A percentile compares a stretch with the other conserved stretches of the same genome.
These are phyloP conservation scores for Actinia tenebrosa DNA, from an alignment of 64 coral and sea anemone genomes.

Conservation along the genomic window DNA sequence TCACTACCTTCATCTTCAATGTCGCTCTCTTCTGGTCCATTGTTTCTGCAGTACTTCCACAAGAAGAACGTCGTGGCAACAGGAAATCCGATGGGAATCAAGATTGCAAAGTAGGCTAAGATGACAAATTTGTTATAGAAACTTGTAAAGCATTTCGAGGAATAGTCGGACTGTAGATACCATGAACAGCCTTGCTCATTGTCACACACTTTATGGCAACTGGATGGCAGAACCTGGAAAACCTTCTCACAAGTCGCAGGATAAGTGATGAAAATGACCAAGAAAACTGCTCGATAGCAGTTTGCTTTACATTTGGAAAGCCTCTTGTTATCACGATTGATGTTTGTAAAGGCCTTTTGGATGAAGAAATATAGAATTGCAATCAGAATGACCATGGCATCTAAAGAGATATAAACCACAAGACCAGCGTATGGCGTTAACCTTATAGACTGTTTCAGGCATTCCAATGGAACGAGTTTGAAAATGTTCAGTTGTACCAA, in stretches of 20 bases:
- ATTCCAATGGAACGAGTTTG: background rate
- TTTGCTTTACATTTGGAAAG: background rate
- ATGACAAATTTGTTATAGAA: conserved; percentile 2
- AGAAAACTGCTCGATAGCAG: conserved; percentile 21
- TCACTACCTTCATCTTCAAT: no score
- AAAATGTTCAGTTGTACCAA: conserved; percentile 25
- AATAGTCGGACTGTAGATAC: conserved; percentile 7
- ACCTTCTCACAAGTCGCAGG: conserved; percentile 11
- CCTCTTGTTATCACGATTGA: background rate
- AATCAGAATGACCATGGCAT: background rate
- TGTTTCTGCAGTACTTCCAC: conserved; percentile 22
- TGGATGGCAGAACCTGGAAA: conserved; percentile 2
- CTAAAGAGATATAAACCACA: background rate
- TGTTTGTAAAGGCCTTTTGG: background rate
- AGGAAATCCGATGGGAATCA: conserved; percentile 13
- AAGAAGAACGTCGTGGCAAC: background rate
- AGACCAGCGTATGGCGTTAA: conserved; percentile 1
- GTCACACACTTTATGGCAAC: conserved; percentile 21
- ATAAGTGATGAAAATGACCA: conserved; percentile 15
- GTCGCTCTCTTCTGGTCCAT: background rate
- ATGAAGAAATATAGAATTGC: background rate
- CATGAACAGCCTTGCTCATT: background rate
- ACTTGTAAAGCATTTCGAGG: background rate
- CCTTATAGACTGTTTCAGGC: background rate
- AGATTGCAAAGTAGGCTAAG: background rate